A percentile compares a stretch with the other conserved stretches of the same genome.
phyloP scores from a whole-genome alignment of 2,888 invertebrate species.

The Apoda limacodes region DNA sequence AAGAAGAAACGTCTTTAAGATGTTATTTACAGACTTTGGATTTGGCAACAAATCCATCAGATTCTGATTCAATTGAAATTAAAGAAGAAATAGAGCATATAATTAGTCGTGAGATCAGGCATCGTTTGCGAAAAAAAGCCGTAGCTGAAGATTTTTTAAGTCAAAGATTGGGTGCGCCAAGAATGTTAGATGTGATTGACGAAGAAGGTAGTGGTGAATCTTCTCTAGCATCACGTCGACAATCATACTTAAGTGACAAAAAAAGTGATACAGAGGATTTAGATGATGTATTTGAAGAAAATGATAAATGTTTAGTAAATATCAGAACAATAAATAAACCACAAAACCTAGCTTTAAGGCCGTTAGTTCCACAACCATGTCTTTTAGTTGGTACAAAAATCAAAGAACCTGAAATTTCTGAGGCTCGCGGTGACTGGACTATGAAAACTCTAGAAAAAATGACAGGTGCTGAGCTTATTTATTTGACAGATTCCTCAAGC shows the following conservation, averaged over 20 bases:
- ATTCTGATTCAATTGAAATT: constrained; percentile 41
- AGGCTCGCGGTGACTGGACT: constrained; percentile 69
- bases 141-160: constrained; percentile 43
- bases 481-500: constrained; percentile 75
- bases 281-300: constrained; percentile 58
- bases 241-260: constrained; percentile 61
- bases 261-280: constrained; percentile 57
- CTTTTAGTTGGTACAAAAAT: constrained; percentile 73
- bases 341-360: constrained; percentile 24
- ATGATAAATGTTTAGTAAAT: constrained; percentile 19
- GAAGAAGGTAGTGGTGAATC: constrained; percentile 80
- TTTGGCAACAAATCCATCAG: constrained; percentile 59
- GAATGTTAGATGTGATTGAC: constrained; percentile 81
- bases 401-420: constrained; percentile 65
- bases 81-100: constrained; percentile 57
- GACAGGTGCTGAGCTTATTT: constrained; percentile 76
- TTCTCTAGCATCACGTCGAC: constrained; percentile 68
- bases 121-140: constrained; percentile 49
- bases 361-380: constrained; percentile 54
- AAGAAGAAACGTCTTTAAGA: constrained; percentile 68
- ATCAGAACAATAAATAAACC: constrained; percentile 19
- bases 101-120: constrained; percentile 53
- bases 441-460: constrained; percentile 61
- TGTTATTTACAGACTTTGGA: constrained; percentile 69
- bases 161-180: constrained; percentile 69